A percentile compares a stretch with the other conserved stretches of the same genome.
Evolutionary conservation across 35 echinoderm and acorn worm genomes (phyloP).

Genomic region (Stichopus chloronotus): DNA sequence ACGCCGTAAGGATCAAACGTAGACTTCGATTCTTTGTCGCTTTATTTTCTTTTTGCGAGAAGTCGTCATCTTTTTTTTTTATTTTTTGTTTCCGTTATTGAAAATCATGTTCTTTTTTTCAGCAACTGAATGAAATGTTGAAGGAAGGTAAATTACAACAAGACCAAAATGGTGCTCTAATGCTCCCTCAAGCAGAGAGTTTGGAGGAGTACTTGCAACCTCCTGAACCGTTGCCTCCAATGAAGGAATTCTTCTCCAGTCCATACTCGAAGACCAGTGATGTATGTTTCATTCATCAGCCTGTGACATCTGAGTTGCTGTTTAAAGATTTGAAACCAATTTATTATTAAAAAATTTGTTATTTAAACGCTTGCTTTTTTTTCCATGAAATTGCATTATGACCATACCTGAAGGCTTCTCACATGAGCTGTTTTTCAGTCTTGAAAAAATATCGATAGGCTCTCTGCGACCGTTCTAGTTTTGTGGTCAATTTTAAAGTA

Average conservation of each 20-base stretch:
- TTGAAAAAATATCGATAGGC: no score
- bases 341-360: neutral
- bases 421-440: neutral
- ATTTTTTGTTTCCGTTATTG: neutral
- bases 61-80: neutral
- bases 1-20: no score
- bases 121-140: conserved; percentile 98
- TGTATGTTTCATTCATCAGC: conserved; percentile 10
- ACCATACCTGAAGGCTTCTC: neutral
- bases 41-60: no score
- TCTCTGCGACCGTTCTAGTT: no score
- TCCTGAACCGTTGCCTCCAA: conserved; percentile 57
- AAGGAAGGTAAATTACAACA: conserved; percentile 87
- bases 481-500: no score
- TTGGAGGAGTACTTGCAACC: conserved; percentile 72
- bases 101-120: neutral
- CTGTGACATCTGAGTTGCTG: neutral
- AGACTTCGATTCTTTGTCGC: no score
- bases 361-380: neutral
- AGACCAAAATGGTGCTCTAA: conserved; percentile 69
- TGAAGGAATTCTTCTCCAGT: conserved; percentile 83
- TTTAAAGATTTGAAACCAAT: neutral
- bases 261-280: conserved; percentile 39
- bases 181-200: conserved; percentile 76
- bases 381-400: neutral